A percentile compares a stretch with the other conserved stretches of the same genome.
phyloP scores from a whole-genome alignment of 2,888 invertebrate genomes.

The Glyphotaelius pellucidus region DNA sequence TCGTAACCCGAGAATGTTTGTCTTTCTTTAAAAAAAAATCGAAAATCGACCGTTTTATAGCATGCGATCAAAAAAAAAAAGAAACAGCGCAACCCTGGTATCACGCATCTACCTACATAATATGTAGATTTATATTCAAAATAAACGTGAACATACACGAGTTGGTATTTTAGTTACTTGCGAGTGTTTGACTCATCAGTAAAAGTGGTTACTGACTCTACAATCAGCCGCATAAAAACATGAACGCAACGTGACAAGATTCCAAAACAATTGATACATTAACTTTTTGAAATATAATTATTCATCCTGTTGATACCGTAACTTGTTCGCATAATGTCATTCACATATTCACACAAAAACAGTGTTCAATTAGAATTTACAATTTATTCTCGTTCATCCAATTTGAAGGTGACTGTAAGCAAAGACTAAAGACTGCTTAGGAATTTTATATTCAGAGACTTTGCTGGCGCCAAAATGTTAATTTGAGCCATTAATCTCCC shows the following conservation, averaged over 20 bases:
- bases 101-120: neutral
- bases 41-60: no score
- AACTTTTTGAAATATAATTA: no score
- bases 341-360: no score
- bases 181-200: neutral
- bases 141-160: neutral
- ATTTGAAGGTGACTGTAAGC: neutral
- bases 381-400: neutral
- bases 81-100: neutral
- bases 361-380: neutral
- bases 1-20: no score
- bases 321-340: no score
- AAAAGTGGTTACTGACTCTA: neutral
- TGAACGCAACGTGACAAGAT: neutral
- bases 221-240: neutral
- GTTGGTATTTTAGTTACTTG: neutral
- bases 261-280: neutral
- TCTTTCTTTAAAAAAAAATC: no score
- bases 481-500: neutral
- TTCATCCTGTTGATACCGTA: no score
- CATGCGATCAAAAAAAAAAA: neutral
- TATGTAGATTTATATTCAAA: neutral
- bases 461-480: neutral
- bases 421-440: neutral
- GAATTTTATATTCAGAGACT: neutral